A percentile compares a stretch with the other conserved stretches of the same genome.
Conservation (phyloP, 2,888 invertebrate species). For the Leptarthrus brevirostris region DNA sequence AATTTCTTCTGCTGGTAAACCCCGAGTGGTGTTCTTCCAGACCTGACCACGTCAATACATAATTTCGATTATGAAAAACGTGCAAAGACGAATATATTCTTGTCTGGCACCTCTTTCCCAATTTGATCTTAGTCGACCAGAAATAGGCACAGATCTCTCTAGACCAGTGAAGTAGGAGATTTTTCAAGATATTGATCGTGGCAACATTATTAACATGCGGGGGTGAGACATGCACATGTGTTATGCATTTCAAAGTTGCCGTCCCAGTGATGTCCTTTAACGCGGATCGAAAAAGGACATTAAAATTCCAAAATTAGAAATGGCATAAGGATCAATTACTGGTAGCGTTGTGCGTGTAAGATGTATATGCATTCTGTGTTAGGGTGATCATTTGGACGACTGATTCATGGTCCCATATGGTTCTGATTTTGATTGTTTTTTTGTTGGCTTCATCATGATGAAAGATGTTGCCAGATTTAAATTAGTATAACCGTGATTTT, state of each 20-base stretch:
- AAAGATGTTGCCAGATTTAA: conserved; percentile 36
- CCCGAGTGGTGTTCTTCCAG: neutral
- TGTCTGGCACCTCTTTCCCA: neutral
- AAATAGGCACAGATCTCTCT: conserved; percentile 27
- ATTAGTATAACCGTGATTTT: no score
- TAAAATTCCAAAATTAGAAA: conserved; percentile 45
- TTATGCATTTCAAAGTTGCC: neutral
- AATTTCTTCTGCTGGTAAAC: neutral
- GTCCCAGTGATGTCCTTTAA: conserved; percentile 31
- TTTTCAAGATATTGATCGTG: conserved; percentile 24
- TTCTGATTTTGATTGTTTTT: conserved; percentile 40
- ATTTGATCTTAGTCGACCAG: conserved; percentile 2
- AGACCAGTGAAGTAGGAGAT: neutral
- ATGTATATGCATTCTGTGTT: neutral
- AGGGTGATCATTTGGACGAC: conserved; percentile 16
- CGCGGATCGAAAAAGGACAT: conserved; percentile 25
- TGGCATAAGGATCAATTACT: conserved; percentile 14
- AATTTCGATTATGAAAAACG: conserved; percentile 35
- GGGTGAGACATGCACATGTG: conserved; percentile 15
- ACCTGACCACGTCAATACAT: conserved; percentile 33
- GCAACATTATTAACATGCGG: neutral
- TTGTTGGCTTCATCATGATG: neutral
- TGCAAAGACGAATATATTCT: neutral
- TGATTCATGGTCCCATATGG: conserved; percentile 40
- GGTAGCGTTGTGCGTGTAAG: neutral